These are phyloP conservation scores for Melopsittacus undulatus DNA, from an alignment of 2,797 vertebrate genomes.

Conservation along the genomic window DNA sequence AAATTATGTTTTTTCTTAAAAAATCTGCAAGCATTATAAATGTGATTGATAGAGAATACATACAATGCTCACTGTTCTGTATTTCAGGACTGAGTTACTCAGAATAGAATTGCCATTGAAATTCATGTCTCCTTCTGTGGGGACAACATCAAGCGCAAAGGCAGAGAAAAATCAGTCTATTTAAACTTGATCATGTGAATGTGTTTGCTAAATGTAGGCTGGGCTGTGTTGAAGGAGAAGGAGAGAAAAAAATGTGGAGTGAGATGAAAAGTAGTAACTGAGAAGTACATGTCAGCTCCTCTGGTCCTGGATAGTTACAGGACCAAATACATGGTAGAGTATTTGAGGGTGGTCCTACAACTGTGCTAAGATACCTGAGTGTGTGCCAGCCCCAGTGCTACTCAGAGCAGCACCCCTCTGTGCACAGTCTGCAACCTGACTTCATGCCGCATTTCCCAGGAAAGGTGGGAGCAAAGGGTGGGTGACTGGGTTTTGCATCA, in stretches of 20 bases:
- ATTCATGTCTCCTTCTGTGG: neutral
- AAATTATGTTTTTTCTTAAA: neutral
- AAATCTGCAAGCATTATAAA: neutral
- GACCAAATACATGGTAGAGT: neutral
- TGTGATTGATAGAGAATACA: neutral
- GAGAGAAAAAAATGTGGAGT: neutral
- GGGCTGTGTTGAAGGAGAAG: neutral
- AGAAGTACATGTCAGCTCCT: rapidly evolving
- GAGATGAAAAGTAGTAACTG: neutral
- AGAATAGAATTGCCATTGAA: neutral
- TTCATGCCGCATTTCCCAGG: neutral
- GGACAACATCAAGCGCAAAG: neutral
- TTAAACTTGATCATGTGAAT: neutral
- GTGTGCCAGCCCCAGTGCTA: neutral
- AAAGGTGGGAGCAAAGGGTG: neutral
- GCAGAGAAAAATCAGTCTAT: neutral
- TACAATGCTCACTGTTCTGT: neutral
- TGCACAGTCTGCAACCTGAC: neutral
- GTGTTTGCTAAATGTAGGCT: neutral
- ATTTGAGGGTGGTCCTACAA: neutral
- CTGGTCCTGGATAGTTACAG: neutral
- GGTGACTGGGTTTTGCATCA: neutral
- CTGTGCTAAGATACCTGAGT: rapidly evolving
- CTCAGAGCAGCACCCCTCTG: neutral
- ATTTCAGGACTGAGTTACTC: neutral